Evolutionary conservation across 2,888 invertebrate genomes (phyloP).

Genomic region (Pristionchus japonicus): DNA sequence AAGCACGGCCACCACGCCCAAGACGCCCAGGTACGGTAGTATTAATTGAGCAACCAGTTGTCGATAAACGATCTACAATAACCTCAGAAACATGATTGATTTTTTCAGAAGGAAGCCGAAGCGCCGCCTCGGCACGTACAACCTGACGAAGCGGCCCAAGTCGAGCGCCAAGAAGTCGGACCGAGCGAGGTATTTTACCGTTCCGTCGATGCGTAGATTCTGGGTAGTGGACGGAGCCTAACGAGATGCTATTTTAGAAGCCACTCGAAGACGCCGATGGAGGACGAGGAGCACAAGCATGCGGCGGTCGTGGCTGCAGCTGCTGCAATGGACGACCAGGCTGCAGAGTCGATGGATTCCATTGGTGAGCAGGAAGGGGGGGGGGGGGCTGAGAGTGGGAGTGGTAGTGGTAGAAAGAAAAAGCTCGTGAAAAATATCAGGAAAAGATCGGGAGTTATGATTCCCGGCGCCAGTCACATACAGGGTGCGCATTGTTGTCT

Average conservation of each 20-base stretch:
- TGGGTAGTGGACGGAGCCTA: neutral
- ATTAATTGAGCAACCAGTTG: neutral
- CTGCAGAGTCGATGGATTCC: constrained; percentile 37
- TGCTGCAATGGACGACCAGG: constrained; percentile 14
- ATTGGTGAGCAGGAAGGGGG: neutral
- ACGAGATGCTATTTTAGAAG: neutral
- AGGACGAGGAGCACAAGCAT: neutral
- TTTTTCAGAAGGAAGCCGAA: neutral
- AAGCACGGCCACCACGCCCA: neutral
- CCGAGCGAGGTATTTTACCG: neutral
- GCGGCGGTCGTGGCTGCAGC: neutral
- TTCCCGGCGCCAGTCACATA: no score
- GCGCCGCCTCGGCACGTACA: neutral
- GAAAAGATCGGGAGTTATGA: neutral
- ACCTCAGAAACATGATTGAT: neutral
- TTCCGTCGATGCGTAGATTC: neutral
- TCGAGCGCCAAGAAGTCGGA: neutral
- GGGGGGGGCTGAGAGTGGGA: neutral
- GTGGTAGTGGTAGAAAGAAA: no score
- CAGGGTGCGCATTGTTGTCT: neutral
- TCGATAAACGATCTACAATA: neutral
- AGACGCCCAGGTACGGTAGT: constrained; percentile 19
- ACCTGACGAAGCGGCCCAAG: neutral
- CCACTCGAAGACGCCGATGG: neutral
- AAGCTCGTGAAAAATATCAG: neutral